phyloP scores from a whole-genome alignment of 2,888 invertebrate species.

The Ormia ochracea region DNA sequence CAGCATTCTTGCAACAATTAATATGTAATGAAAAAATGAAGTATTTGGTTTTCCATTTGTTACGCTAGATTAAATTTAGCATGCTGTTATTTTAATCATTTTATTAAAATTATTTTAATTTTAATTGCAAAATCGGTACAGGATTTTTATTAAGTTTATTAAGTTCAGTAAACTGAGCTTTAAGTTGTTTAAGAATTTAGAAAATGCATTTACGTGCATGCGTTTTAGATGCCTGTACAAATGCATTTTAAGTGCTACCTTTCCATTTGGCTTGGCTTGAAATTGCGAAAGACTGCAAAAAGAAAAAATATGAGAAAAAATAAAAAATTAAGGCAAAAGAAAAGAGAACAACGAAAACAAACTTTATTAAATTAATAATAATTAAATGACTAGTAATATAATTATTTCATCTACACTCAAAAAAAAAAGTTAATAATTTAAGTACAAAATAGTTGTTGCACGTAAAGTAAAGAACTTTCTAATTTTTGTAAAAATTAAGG shows the following conservation, averaged over 20 bases:
- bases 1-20: neutral
- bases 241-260: neutral
- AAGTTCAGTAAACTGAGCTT: constrained; percentile 22
- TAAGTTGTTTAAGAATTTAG: constrained; percentile 22
- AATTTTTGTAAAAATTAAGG: too few species aligned
- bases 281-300: too few species aligned
- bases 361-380: too few species aligned
- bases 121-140: constrained; percentile 23
- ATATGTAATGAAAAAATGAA: neutral
- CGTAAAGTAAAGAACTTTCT: too few species aligned
- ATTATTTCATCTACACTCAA: too few species aligned
- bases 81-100: constrained; percentile 15
- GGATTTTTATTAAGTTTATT: neutral
- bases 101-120: neutral
- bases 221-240: neutral
- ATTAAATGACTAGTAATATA: too few species aligned
- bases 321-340: too few species aligned
- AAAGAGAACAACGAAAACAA: too few species aligned
- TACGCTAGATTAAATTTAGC: constrained; percentile 43
- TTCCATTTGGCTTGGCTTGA: too few species aligned
- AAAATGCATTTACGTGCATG: constrained; percentile 12
- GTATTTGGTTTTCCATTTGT: constrained; percentile 35
- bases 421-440: too few species aligned
- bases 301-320: too few species aligned
- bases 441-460: too few species aligned